A percentile compares a stretch with the other conserved stretches of the same genome.
Evolutionary conservation across 2,888 invertebrate genomes (phyloP).

Genomic region (Zaprionus lineosus): DNA sequence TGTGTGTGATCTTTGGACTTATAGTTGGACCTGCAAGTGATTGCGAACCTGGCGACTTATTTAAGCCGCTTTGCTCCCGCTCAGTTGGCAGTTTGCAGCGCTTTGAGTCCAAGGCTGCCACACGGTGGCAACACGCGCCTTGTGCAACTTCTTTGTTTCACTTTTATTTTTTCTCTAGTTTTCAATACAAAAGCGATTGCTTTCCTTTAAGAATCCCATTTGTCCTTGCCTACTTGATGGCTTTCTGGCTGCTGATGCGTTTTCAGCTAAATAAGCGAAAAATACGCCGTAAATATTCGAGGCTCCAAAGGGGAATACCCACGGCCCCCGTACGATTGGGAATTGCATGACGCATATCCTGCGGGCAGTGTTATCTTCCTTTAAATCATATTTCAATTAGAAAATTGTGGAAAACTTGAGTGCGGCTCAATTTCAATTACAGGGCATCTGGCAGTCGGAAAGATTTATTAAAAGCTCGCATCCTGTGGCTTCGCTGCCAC

Average conservation of each 20-base stretch:
- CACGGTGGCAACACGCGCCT: conserved; percentile 22
- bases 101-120: conserved; percentile 6
- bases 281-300: no score
- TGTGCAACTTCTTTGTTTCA: background rate
- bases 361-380: no score
- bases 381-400: no score
- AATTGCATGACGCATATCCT: no score
- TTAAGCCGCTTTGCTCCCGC: conserved; percentile 42
- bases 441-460: conserved; percentile 10
- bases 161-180: conserved; percentile 1
- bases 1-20: conserved; percentile 2
- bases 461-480: background rate
- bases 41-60: background rate
- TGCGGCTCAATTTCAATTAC: background rate
- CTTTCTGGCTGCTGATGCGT: conserved; percentile 19
- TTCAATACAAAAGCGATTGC: conserved; percentile 10
- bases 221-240: background rate
- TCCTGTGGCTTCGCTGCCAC: background rate
- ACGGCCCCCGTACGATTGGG: no score
- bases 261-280: no score
- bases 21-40: background rate
- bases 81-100: background rate
- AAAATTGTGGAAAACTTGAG: no score
- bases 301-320: no score
- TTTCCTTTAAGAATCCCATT: background rate